These are phyloP conservation scores for Calameuta idolon DNA, from an alignment of 2,888 invertebrate species.

Conservation along the genomic window DNA sequence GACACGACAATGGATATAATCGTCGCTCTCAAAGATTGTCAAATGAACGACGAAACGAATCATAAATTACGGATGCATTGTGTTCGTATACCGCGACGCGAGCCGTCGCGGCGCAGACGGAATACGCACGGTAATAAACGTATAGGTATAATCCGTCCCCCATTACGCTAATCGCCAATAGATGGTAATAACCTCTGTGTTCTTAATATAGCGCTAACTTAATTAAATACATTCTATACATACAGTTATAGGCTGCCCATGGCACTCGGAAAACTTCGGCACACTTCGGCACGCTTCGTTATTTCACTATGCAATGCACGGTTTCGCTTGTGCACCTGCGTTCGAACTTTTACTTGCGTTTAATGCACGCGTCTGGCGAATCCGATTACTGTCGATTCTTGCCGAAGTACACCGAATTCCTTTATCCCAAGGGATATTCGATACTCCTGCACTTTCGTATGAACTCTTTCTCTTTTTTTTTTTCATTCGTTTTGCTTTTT, in stretches of 20 bases:
- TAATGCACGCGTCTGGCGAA: not conserved
- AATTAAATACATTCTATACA: conserved; percentile 16
- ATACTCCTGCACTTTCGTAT: not conserved
- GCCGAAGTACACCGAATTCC: not conserved
- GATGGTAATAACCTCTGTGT: not conserved
- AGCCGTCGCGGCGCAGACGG: not conserved
- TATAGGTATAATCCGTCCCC: not conserved
- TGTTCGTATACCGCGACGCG: not conserved
- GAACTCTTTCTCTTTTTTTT: not conserved
- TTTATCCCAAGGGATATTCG: not conserved
- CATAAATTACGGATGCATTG: not conserved
- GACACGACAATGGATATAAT: not conserved
- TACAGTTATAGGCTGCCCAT: conserved; percentile 6
- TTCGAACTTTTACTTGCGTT: not conserved
- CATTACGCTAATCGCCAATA: not conserved
- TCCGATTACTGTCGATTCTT: not conserved
- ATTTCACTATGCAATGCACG: not conserved
- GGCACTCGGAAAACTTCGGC: not conserved
- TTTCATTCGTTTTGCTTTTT: not conserved
- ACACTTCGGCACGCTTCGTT: not conserved
- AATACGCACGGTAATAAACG: not conserved
- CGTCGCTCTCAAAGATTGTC: not conserved
- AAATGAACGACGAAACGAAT: not conserved
- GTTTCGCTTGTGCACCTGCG: not conserved
- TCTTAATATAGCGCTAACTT: not conserved